Conservation (phyloP, 1,140 invertebrate genomes). For the Yoshiicerus persimilis region DNA sequence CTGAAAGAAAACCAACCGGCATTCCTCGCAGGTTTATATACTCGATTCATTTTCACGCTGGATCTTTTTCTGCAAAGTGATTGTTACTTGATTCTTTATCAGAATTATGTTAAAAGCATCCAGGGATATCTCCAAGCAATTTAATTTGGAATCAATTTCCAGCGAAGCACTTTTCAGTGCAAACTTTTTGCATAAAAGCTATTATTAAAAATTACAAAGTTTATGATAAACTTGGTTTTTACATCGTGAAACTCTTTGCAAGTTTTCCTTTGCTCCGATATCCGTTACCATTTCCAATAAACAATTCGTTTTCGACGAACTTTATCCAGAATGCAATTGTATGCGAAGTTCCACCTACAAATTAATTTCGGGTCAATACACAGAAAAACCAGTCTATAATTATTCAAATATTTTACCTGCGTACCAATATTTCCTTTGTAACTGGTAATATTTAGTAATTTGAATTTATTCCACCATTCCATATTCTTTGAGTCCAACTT, state of each 20-base stretch:
- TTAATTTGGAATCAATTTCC: neutral
- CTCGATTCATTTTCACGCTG: neutral
- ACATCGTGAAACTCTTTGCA: neutral
- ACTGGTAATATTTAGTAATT: neutral
- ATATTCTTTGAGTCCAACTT: neutral
- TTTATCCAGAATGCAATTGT: neutral
- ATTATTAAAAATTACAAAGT: neutral
- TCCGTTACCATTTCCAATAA: neutral
- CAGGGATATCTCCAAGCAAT: neutral
- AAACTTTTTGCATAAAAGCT: neutral
- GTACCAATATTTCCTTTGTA: too few species aligned
- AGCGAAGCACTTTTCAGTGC: neutral
- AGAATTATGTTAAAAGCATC: neutral
- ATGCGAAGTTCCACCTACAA: neutral
- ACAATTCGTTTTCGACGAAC: neutral
- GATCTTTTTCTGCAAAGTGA: neutral
- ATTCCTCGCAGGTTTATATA: too few species aligned
- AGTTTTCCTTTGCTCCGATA: neutral
- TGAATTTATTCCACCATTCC: neutral
- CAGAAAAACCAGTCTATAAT: neutral
- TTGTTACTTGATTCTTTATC: neutral
- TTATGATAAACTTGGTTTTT: neutral
- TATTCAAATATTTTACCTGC: too few species aligned
- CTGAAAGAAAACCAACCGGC: neutral
- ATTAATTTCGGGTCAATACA: neutral